phyloP scores from a whole-genome alignment of 1,140 invertebrate species.

The Pseudobourletiella spinata region DNA sequence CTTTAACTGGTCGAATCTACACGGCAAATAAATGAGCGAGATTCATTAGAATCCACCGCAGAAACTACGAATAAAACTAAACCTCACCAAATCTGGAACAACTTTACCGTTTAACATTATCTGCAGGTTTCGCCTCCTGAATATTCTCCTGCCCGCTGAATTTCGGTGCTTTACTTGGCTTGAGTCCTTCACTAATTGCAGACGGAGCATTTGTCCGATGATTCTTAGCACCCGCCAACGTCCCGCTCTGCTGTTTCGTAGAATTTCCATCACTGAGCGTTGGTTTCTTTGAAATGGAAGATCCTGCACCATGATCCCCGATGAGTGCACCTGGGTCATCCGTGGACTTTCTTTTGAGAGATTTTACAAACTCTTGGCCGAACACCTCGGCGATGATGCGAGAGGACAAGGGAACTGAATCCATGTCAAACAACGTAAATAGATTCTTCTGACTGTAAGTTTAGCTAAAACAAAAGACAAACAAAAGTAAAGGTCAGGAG shows the following conservation, averaged over 20 bases:
- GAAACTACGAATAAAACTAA: background rate
- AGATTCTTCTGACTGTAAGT: too few species aligned
- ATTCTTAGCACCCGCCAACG: background rate
- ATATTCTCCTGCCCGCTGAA: background rate
- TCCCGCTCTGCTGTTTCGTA: background rate
- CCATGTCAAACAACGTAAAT: too few species aligned
- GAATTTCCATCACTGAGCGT: background rate
- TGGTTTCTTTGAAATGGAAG: background rate
- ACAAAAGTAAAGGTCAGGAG: too few species aligned
- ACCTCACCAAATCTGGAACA: background rate
- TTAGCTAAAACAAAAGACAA: too few species aligned
- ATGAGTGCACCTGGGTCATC: background rate
- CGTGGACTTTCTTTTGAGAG: background rate
- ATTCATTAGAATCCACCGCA: background rate
- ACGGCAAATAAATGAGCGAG: background rate
- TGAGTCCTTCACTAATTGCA: background rate
- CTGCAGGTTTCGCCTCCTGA: background rate
- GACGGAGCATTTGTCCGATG: too few species aligned
- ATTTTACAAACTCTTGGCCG: background rate
- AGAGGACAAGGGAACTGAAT: background rate
- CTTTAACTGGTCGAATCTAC: background rate
- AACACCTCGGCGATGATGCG: background rate
- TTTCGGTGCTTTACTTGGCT: background rate
- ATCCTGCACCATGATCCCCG: background rate
- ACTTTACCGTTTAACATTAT: background rate